These are phyloP conservation scores for Phenganax subtilis DNA, from an alignment of 92 coral and sea anemone genomes.

Conservation along the genomic window DNA sequence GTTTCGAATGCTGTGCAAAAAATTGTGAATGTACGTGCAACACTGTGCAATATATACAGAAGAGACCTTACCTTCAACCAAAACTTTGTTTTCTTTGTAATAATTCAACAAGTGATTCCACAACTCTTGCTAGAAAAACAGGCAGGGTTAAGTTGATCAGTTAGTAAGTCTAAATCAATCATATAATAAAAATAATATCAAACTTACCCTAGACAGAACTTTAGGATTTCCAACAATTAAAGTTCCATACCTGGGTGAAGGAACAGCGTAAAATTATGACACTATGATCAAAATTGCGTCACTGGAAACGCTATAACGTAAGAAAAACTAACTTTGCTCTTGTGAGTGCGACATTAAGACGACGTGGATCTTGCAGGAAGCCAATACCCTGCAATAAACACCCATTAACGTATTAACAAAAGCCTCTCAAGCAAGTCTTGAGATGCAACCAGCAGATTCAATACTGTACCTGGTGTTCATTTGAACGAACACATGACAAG, in stretches of 20 bases:
- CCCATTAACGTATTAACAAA: not conserved
- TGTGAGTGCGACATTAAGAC: slow-evolving; percentile 94
- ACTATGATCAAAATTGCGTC: not conserved
- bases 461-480: slow-evolving; percentile 87
- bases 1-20: not conserved
- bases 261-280: not conserved
- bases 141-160: not conserved
- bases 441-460: not conserved
- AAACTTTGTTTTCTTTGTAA: slow-evolving; percentile 95
- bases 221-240: slow-evolving; percentile 97
- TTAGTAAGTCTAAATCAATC: not conserved
- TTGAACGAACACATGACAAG: slow-evolving; percentile 94
- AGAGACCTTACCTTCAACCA: slow-evolving; percentile 77
- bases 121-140: slow-evolving; percentile 75
- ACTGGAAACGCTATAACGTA: not conserved
- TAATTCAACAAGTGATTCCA: slow-evolving; percentile 98
- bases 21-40: not conserved
- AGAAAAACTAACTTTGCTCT: slow-evolving; percentile 81
- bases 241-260: slow-evolving; percentile 75
- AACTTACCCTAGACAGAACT: slow-evolving; percentile 81
- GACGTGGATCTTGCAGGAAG: slow-evolving; percentile 92
- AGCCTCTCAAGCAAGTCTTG: not conserved
- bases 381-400: slow-evolving; percentile 76
- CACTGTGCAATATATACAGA: too few relatives aligned
- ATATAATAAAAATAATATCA: too few relatives aligned